Percentiles rank a stretch among this genome's conserved stretches.
Evolutionary conservation across 2,113 vertebrate genomes (phyloP).

Genomic region (Eurystomus gularis): DNA sequence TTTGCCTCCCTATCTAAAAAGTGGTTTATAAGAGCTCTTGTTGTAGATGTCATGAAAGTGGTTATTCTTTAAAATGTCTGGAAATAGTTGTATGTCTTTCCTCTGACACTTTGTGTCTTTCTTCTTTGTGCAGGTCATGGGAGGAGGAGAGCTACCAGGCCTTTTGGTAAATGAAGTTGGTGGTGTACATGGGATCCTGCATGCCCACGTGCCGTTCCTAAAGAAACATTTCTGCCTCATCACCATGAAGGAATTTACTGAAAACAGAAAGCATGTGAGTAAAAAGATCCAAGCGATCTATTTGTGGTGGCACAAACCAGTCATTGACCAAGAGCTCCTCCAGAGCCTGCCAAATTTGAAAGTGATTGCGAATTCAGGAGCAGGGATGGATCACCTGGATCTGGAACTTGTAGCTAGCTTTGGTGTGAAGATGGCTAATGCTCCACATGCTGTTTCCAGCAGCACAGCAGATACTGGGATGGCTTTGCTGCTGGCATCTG

Average conservation of each 20-base stretch:
- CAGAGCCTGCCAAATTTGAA: slow-evolving; percentile 73
- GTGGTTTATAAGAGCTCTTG: neutral
- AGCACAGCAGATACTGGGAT: slow-evolving; percentile 77
- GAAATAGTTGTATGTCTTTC: neutral
- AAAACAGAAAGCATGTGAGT: slow-evolving; percentile 42
- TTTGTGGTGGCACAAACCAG: slow-evolving; percentile 59
- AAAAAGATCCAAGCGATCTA: slow-evolving; percentile 67
- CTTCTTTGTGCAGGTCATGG: slow-evolving; percentile 33
- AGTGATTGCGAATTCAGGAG: slow-evolving; percentile 73
- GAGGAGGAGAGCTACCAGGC: slow-evolving; percentile 50
- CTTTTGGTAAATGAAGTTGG: slow-evolving; percentile 58
- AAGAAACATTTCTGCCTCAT: slow-evolving; percentile 74
- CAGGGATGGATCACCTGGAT: slow-evolving; percentile 76
- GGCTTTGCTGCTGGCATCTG: slow-evolving; percentile 78
- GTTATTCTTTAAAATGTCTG: neutral
- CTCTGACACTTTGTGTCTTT: neutral
- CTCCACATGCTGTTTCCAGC: slow-evolving; percentile 67
- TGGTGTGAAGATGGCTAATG: slow-evolving; percentile 75
- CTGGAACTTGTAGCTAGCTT: slow-evolving; percentile 71
- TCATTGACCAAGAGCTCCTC: slow-evolving; percentile 59
- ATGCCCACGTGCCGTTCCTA: slow-evolving; percentile 52
- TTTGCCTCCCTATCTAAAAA: neutral
- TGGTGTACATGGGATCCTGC: slow-evolving; percentile 6
- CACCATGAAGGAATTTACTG: slow-evolving; percentile 66
- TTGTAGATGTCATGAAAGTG: neutral